Base-by-base conservation (phyloP, 2,888 invertebrate genomes). In the Melieria crassipennis region DNA sequence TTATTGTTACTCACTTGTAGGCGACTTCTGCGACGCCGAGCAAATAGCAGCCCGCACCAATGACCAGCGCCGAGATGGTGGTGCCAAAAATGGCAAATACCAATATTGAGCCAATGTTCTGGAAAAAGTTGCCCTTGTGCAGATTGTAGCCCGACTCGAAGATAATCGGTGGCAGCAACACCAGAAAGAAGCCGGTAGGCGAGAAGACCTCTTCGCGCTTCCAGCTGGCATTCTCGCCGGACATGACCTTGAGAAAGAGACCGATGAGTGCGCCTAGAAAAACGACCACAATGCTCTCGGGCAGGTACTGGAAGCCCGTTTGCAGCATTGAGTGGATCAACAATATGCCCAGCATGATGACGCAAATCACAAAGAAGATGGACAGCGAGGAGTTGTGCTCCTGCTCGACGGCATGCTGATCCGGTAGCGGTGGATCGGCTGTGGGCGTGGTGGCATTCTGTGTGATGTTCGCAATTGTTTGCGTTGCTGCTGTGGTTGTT, bases 141-240 rank as follows among this genome's bases (percentile, higher is more conserved):
- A 99, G 89, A 89, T 99, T 99, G 85, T 99, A 99, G 4, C 99
- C 99, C 4, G 98, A 98, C 87, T 99, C 99, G 88, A 99, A 99
- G 80, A 99, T 99, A 70, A 99, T 99, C 1, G 99, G 99, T 9
- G 99, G 99, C 67, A 99, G 87, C 1, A 99, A 89, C 4, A 99
- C 95, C 67, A 99, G 89, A 84, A 99, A 99, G 87, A 99, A 99
- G 42, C 98, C 96, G 30, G 98, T 99, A 0, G 99, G 99, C 7
- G 98, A 97, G 84, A 99, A 98, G 0, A 98, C 96, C 87, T 99
- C 99, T 85, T 98, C 98, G 85, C 97, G 95, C 83, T 96, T 92
- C 97, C 97, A 98, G 85, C 97, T 96, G 57, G 95, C 95, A 83
- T 97, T 95, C 45, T 86, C 83, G 79, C 93, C 93, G 2, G 95